Conservation (phyloP, 1,140 invertebrate species). For the Dendroctonus valens region DNA sequence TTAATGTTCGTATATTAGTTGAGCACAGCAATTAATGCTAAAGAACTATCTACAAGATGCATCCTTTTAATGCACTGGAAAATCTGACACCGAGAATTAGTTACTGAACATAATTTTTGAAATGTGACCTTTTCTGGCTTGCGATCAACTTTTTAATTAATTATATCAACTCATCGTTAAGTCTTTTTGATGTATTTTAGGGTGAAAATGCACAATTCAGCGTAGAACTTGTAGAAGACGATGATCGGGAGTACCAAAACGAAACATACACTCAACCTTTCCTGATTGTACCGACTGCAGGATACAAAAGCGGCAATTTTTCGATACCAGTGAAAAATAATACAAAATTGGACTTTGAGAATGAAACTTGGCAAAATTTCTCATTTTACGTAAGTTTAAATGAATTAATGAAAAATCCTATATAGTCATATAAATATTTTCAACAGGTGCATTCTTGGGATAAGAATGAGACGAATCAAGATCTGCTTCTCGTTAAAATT, state of each 20-base stretch:
- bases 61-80: not conserved
- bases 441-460: slow-evolving; percentile 53
- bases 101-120: not conserved
- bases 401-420: not conserved
- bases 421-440: not conserved
- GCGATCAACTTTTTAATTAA: not conserved
- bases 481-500: slow-evolving; percentile 51
- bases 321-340: slow-evolving; percentile 55
- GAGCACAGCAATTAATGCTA: no score
- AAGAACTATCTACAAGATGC: no score
- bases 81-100: not conserved
- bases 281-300: slow-evolving; percentile 54
- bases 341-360: slow-evolving; percentile 57
- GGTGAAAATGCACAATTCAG: slow-evolving; percentile 57
- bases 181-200: slow-evolving; percentile 42
- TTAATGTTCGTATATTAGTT: no score
- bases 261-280: slow-evolving; percentile 51
- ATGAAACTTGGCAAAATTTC: slow-evolving; percentile 50
- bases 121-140: slow-evolving; percentile 3
- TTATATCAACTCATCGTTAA: not conserved
- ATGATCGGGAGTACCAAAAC: slow-evolving; percentile 35
- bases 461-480: slow-evolving; percentile 44
- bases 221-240: slow-evolving; percentile 48
- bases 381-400: slow-evolving; percentile 46
- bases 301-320: slow-evolving; percentile 56